phyloP scores from a whole-genome alignment of 1,140 invertebrate genomes.

The Lordiphosa stackelbergi region DNA sequence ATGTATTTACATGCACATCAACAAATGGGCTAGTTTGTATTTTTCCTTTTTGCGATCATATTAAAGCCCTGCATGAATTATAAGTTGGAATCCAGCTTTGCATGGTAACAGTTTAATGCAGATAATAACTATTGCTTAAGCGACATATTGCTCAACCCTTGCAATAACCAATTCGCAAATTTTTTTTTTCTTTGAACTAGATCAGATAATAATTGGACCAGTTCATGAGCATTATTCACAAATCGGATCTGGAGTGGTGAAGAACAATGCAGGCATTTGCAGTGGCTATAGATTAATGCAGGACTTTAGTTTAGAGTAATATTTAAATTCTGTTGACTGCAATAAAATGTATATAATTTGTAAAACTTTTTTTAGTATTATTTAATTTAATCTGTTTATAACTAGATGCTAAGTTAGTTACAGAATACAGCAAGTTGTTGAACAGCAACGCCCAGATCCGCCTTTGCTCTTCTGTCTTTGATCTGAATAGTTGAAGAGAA shows the following conservation, averaged over 20 bases:
- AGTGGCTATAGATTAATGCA: constrained; percentile 2
- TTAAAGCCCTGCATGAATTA: constrained; percentile 5
- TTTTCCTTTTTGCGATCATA: constrained; percentile 3
- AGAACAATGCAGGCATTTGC: neutral
- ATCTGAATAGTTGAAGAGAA: constrained; percentile 81
- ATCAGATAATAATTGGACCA: no score
- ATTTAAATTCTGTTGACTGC: constrained; percentile 39
- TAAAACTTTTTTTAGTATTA: constrained; percentile 13
- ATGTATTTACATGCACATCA: constrained; percentile 27
- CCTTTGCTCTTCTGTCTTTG: constrained; percentile 96
- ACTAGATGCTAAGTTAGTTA: constrained; percentile 79
- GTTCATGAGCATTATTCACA: no score
- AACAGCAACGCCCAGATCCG: constrained; percentile 94
- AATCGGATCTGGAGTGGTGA: no score
- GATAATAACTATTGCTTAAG: no score
- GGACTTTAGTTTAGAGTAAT: constrained; percentile 14
- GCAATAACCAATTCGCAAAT: no score
- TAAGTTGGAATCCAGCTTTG: neutral
- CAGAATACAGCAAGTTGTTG: constrained; percentile 93
- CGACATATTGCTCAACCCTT: no score
- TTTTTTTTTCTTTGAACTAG: no score
- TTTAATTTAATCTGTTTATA: constrained; percentile 35
- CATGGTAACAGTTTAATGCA: neutral
- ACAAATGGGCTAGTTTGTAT: constrained; percentile 11
- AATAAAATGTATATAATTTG: constrained; percentile 8